phyloP scores from a whole-genome alignment of 2,888 invertebrate genomes.

The Pyrrhia umbra region DNA sequence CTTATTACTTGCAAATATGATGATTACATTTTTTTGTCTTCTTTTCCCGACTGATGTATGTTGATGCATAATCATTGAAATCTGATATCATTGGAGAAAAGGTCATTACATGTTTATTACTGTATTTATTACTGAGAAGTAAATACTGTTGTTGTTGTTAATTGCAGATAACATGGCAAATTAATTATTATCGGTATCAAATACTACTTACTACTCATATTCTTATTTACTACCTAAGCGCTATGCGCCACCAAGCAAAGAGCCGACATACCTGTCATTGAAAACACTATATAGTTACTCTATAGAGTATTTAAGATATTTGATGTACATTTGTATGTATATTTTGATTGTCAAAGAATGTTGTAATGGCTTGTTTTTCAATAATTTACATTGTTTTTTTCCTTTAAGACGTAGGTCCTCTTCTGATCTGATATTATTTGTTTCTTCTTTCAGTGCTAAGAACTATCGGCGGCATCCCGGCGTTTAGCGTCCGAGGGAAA shows the following conservation, averaged over 20 bases:
- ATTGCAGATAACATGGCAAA: too few relatives aligned
- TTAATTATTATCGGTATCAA: too few relatives aligned
- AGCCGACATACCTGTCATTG: too few relatives aligned
- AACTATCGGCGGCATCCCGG: constrained; percentile 16
- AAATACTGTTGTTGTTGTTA: too few relatives aligned
- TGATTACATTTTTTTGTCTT: constrained; percentile 78
- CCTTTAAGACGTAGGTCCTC: neutral
- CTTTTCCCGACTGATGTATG: constrained; percentile 81
- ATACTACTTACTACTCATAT: too few relatives aligned
- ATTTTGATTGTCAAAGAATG: too few relatives aligned
- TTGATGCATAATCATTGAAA: constrained; percentile 70
- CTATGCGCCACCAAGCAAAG: too few relatives aligned
- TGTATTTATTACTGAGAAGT: too few relatives aligned
- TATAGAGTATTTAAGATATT: too few relatives aligned
- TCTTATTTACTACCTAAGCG: too few relatives aligned
- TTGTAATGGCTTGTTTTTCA: constrained; percentile 38
- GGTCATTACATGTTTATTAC: constrained; percentile 29
- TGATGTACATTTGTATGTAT: too few relatives aligned
- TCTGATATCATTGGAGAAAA: constrained; percentile 59
- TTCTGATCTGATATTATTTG: neutral
- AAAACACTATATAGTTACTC: too few relatives aligned
- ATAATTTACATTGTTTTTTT: neutral
- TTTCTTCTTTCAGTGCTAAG: constrained; percentile 46
- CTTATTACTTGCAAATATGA: constrained; percentile 61
- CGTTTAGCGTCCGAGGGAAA: constrained; percentile 11